These are phyloP conservation scores for Neotoxoptera formosana DNA, from an alignment of 1,140 invertebrate species.

Conservation along the genomic window DNA sequence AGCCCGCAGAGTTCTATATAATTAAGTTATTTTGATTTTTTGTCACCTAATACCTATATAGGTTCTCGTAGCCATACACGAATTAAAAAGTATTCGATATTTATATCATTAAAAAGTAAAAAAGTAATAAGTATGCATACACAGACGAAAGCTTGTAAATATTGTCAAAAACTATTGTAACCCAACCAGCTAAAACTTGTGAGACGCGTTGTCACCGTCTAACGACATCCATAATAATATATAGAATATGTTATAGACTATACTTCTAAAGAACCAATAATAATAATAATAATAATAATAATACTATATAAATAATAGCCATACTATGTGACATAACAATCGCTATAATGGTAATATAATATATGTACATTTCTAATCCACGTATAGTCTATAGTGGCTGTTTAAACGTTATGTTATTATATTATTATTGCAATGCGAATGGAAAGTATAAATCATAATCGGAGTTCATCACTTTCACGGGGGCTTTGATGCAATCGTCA, in stretches of 20 bases:
- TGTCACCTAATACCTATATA: not conserved
- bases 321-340: not conserved
- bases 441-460: conserved; percentile 57
- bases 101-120: not conserved
- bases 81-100: not conserved
- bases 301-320: not conserved
- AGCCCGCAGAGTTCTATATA: not conserved
- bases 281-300: not conserved
- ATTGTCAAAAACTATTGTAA: not conserved
- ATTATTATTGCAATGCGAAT: conserved; percentile 15
- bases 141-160: not conserved
- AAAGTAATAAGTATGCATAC: too few species aligned
- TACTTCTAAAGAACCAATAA: not conserved
- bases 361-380: conserved; percentile 48
- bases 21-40: not conserved
- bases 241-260: not conserved
- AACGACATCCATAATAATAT: not conserved
- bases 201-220: not conserved
- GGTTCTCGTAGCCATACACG: not conserved
- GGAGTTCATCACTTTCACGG: conserved; percentile 53
- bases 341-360: not conserved
- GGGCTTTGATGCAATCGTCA: conserved; percentile 48
- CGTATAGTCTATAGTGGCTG: not conserved
- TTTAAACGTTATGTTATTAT: conserved; percentile 12
- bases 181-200: not conserved